Percentiles rank a stretch among this genome's conserved stretches.
Conservation (phyloP, 1,140 invertebrate genomes). For the Oscheius sp. region DNA sequence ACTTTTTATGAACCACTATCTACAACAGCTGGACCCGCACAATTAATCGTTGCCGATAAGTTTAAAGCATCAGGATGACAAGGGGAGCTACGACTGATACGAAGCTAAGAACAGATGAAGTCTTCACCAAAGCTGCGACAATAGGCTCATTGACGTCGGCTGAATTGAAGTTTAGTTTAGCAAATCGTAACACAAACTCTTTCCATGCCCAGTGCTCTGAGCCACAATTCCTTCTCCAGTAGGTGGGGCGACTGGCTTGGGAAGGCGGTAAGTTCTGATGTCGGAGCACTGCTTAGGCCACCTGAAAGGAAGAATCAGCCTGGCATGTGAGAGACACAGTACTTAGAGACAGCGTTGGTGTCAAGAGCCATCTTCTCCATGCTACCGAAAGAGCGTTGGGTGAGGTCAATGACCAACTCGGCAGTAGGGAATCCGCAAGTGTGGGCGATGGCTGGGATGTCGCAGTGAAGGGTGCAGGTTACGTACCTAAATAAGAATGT, state of each 20-base stretch:
- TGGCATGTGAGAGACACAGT: constrained; percentile 1
- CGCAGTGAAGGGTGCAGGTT: constrained; percentile 57
- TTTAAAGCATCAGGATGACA: no score
- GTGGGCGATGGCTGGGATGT: constrained; percentile 56
- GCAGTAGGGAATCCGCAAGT: constrained; percentile 55
- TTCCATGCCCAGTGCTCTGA: constrained; percentile 9
- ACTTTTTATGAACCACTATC: no score
- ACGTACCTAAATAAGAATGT: constrained; percentile 52
- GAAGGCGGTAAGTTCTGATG: constrained; percentile 55
- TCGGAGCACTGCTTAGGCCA: constrained; percentile 55
- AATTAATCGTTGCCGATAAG: no score
- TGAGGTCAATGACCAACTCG: constrained; percentile 56
- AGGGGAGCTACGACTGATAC: no score
- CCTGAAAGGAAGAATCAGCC: constrained; percentile 30
- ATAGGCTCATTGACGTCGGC: neutral
- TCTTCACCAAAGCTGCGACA: neutral
- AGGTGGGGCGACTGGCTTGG: constrained; percentile 21
- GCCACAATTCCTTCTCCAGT: constrained; percentile 9
- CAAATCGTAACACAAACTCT: neutral
- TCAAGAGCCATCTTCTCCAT: constrained; percentile 58
- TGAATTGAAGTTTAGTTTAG: neutral
- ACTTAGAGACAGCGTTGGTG: constrained; percentile 57
- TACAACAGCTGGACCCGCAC: no score
- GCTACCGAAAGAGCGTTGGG: constrained; percentile 48
- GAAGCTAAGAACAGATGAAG: neutral